Percentiles rank a stretch among this genome's conserved stretches.
These are phyloP conservation scores for Xylota segnis DNA, from an alignment of 2,888 invertebrate species.

Conservation along the genomic window DNA sequence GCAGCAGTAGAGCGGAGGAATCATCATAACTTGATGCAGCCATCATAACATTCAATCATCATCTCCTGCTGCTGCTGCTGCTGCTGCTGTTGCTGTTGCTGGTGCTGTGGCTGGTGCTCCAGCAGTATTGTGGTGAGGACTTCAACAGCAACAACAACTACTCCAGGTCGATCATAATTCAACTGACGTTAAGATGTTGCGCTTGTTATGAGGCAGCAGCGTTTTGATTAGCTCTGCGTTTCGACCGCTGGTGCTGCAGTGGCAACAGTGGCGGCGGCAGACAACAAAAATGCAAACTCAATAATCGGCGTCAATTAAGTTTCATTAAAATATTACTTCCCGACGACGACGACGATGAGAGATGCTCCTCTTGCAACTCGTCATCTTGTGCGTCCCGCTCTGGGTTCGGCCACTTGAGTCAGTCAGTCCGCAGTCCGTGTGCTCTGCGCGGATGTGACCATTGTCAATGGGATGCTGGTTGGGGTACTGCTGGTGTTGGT, in stretches of 20 bases:
- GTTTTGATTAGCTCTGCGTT: conserved; percentile 73
- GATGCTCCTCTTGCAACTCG: conserved; percentile 21
- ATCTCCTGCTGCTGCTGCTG: conserved; percentile 47
- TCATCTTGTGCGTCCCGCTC: conserved; percentile 23
- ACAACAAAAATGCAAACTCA: conserved; percentile 60
- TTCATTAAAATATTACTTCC: conserved; percentile 76
- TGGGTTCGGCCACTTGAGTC: background rate
- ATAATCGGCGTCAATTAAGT: conserved; percentile 76
- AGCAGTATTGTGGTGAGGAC: conserved; percentile 26
- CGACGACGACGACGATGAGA: conserved; percentile 21
- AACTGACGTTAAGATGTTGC: conserved; percentile 74
- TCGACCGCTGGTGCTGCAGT: conserved; percentile 18
- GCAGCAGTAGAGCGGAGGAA: background rate
- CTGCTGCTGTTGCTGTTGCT: too few relatives aligned
- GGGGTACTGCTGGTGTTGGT: conserved; percentile 25
- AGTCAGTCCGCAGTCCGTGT: background rate
- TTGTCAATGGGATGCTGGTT: conserved; percentile 66
- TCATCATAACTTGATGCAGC: conserved; percentile 70
- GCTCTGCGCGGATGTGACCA: conserved; percentile 60
- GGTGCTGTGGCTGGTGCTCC: too few relatives aligned
- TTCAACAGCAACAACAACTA: conserved; percentile 30
- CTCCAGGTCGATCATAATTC: conserved; percentile 34
- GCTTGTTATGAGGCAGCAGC: conserved; percentile 76
- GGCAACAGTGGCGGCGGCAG: conserved; percentile 26
- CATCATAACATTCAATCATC: conserved; percentile 77